Conservation (phyloP, 1,140 invertebrate genomes). For the Drosophila rhopaloa region DNA sequence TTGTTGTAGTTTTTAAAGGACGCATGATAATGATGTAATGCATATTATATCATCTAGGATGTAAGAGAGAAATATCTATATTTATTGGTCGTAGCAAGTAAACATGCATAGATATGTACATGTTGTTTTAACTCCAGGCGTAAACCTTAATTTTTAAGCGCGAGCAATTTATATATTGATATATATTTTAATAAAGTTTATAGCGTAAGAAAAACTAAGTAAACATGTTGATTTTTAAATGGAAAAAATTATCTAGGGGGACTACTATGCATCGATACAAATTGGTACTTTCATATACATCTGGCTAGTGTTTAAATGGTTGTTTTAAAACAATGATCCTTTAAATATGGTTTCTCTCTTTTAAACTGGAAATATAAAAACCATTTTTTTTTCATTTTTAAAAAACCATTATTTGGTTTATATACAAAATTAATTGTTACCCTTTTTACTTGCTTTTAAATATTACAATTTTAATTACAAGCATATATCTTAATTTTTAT, state of each 20-base stretch:
- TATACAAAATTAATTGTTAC: too few relatives aligned
- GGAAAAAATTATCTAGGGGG: not conserved
- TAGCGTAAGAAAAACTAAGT: slow-evolving; percentile 52
- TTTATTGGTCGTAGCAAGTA: slow-evolving; percentile 71
- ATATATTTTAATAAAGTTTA: slow-evolving; percentile 82
- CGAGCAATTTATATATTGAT: slow-evolving; percentile 74
- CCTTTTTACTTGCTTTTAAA: too few relatives aligned
- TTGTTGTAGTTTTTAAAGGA: slow-evolving; percentile 60
- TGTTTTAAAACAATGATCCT: too few relatives aligned
- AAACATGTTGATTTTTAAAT: not conserved
- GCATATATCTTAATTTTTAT: too few relatives aligned
- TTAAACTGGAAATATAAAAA: too few relatives aligned
- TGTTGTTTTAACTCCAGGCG: slow-evolving; percentile 77
- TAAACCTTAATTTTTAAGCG: slow-evolving; percentile 74
- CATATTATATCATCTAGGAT: slow-evolving; percentile 39
- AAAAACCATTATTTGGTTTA: too few relatives aligned
- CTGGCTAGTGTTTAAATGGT: too few relatives aligned
- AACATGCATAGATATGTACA: slow-evolving; percentile 57
- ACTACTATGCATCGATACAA: too few relatives aligned
- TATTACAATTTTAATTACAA: too few relatives aligned
- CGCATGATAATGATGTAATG: slow-evolving; percentile 27
- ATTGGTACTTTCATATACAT: too few relatives aligned
- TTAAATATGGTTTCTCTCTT: too few relatives aligned
- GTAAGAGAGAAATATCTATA: slow-evolving; percentile 59
- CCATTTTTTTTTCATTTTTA: too few relatives aligned